These are phyloP conservation scores for Tetragonula carbonaria DNA, from an alignment of 2,888 invertebrate genomes.

Conservation along the genomic window DNA sequence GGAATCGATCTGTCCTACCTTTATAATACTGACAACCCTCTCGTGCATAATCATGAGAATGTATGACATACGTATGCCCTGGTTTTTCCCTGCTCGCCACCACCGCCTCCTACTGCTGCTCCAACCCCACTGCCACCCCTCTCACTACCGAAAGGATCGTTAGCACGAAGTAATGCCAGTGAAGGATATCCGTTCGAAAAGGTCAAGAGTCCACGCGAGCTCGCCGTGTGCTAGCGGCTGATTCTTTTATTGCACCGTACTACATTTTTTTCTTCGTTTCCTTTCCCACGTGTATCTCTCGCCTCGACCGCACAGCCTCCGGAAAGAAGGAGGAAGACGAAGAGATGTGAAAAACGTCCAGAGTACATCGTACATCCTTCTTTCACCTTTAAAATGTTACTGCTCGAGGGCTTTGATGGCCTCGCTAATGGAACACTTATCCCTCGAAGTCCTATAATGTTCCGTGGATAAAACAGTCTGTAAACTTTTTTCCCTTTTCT, in stretches of 20 bases:
- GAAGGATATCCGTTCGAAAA: slow-evolving; percentile 79
- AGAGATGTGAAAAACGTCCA: neutral
- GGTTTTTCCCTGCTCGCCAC: slow-evolving; percentile 62
- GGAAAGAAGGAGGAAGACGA: neutral
- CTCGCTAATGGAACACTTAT: slow-evolving; percentile 58
- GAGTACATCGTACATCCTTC: neutral
- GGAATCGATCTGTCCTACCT: slow-evolving; percentile 74
- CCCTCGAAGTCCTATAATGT: slow-evolving; percentile 5
- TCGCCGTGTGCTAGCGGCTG: slow-evolving; percentile 26
- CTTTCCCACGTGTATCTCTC: neutral
- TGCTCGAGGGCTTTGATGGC: slow-evolving; percentile 38
- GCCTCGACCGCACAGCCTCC: neutral
- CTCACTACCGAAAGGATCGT: slow-evolving; percentile 77
- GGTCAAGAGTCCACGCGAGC: slow-evolving; percentile 78
- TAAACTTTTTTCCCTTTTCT: too few species aligned
- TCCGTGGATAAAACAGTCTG: neutral
- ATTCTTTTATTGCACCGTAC: slow-evolving; percentile 46
- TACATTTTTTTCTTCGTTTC: neutral
- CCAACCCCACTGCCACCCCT: slow-evolving; percentile 23
- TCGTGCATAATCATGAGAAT: slow-evolving; percentile 81
- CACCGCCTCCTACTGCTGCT: slow-evolving; percentile 17
- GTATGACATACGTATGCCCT: slow-evolving; percentile 77
- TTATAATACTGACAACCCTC: slow-evolving; percentile 71
- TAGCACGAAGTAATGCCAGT: slow-evolving; percentile 77
- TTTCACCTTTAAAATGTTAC: slow-evolving; percentile 29